phyloP scores from a whole-genome alignment of 2,113 vertebrate genomes.

The Cromileptes altivelis region DNA sequence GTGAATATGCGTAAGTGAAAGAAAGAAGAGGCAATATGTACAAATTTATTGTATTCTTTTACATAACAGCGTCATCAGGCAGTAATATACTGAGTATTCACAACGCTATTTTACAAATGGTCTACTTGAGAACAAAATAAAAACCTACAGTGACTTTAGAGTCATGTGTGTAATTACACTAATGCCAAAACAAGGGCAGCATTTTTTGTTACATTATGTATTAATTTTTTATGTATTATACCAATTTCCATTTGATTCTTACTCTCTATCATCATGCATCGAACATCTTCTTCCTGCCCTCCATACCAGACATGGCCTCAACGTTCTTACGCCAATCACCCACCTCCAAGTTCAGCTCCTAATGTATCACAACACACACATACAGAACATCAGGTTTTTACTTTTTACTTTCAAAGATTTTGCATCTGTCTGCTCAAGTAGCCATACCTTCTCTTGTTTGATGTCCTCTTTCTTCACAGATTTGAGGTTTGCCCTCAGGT shows the following conservation, averaged over 20 bases:
- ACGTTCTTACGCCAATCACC: constrained; percentile 95
- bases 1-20: background rate
- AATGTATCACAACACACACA: background rate
- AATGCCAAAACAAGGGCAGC: background rate
- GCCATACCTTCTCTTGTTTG: constrained; percentile 83
- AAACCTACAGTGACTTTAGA: background rate
- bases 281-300: constrained; percentile 96
- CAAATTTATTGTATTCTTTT: constrained; percentile 5
- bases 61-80: constrained; percentile 1
- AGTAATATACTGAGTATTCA: constrained; percentile 16
- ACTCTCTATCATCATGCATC: constrained; percentile 67
- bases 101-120: background rate
- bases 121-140: constrained; percentile 3
- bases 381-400: background rate
- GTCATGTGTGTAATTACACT: background rate
- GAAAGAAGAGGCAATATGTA: constrained; percentile 13
- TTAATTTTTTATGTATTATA: background rate
- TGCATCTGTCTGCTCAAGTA: background rate
- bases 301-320: constrained; percentile 96
- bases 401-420: background rate
- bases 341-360: constrained; percentile 73
- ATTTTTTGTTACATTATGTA: background rate
- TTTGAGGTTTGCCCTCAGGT: constrained; percentile 93
- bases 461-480: constrained; percentile 97
- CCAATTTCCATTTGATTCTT: background rate